These are phyloP conservation scores for Grapholita molesta DNA, from an alignment of 1,140 invertebrate species.

Conservation along the genomic window DNA sequence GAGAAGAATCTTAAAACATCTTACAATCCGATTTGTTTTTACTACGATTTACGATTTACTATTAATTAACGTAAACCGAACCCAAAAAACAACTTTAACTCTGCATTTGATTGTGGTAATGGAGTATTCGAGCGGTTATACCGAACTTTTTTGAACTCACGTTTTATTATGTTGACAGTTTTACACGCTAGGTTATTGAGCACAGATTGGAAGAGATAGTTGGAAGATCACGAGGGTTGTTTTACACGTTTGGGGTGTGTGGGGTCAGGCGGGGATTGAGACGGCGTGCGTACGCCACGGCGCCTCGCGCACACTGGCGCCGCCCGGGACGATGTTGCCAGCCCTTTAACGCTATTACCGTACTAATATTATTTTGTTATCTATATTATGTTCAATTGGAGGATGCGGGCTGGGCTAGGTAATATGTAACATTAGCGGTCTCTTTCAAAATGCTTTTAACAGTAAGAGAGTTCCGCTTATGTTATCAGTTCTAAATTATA, in stretches of 20 bases:
- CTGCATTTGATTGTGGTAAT: not conserved
- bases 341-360: not conserved
- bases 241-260: constrained; percentile 15
- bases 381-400: too few species aligned
- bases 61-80: too few species aligned
- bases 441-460: too few species aligned
- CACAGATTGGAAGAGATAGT: not conserved
- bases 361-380: too few species aligned
- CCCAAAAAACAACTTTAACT: too few species aligned
- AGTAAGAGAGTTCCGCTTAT: too few species aligned
- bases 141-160: not conserved
- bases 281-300: constrained; percentile 45
- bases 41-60: too few species aligned
- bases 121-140: not conserved
- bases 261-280: not conserved
- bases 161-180: not conserved
- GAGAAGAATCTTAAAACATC: not conserved
- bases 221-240: not conserved
- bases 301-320: constrained; percentile 68
- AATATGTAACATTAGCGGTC: too few species aligned
- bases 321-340: constrained; percentile 60
- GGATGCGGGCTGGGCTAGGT: too few species aligned
- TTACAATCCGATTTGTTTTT: not conserved
- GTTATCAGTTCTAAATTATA: too few species aligned
- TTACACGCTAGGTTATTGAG: not conserved